phyloP scores from a whole-genome alignment of 2,888 invertebrate genomes.

The Clostera curtula region DNA sequence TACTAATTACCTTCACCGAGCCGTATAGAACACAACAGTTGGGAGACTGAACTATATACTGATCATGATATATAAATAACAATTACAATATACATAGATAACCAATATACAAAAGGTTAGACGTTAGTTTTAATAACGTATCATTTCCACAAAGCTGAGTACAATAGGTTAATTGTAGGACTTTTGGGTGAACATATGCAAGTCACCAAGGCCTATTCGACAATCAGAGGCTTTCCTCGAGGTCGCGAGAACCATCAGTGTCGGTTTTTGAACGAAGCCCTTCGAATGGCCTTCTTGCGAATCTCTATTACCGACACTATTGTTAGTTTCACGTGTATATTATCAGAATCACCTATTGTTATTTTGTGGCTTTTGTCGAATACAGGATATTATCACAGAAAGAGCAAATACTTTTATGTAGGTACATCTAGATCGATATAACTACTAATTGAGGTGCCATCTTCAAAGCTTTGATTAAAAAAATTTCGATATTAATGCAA shows the following conservation, averaged over 20 bases:
- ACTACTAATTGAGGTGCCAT: too few species aligned
- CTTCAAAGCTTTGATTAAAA: too few species aligned
- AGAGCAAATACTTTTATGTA: too few species aligned
- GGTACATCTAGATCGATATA: too few species aligned
- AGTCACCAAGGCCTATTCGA: slow-evolving; percentile 9
- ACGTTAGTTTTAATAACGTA: slow-evolving; percentile 8
- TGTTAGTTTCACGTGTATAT: slow-evolving; percentile 13
- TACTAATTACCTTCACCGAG: too few species aligned
- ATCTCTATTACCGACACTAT: slow-evolving; percentile 16
- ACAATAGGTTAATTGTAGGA: slow-evolving; percentile 21
- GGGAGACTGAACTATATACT: too few species aligned
- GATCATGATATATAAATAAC: too few species aligned
- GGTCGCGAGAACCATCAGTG: slow-evolving; percentile 20
- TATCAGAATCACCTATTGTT: slow-evolving; percentile 13
- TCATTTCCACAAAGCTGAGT: slow-evolving; percentile 7
- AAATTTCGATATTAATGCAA: too few species aligned
- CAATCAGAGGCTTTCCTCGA: slow-evolving; percentile 22
- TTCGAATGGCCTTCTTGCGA: slow-evolving; percentile 16
- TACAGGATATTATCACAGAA: too few species aligned
- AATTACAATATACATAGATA: too few species aligned
- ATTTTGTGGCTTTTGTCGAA: not conserved
- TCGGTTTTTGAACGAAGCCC: slow-evolving; percentile 18
- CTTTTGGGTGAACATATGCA: slow-evolving; percentile 18
- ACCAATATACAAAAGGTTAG: too few species aligned
- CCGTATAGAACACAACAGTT: too few species aligned